Conservation (phyloP, 1,140 invertebrate species). For the Venustaconcha ellipsiformis region DNA sequence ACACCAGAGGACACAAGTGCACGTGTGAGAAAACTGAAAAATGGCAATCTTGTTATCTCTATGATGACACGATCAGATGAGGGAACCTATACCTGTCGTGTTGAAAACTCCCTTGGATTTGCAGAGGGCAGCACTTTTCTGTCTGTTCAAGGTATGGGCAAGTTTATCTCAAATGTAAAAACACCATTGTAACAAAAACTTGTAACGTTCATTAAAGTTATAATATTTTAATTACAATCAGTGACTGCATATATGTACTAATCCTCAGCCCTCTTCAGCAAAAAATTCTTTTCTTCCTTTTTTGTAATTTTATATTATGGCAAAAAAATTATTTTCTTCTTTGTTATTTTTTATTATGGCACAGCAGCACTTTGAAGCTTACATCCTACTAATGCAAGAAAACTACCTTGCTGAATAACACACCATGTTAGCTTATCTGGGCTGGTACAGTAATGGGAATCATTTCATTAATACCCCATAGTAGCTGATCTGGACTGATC, state of each 20-base stretch:
- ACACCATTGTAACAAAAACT: slow-evolving; percentile 32
- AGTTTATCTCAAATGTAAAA: slow-evolving; percentile 5
- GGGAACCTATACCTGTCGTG: slow-evolving; percentile 66
- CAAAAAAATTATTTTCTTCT: not conserved
- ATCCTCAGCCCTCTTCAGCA: not conserved
- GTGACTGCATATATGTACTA: too few relatives aligned
- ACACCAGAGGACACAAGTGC: slow-evolving; percentile 33
- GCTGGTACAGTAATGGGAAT: too few relatives aligned
- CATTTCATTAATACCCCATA: too few relatives aligned
- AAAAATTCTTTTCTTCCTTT: not conserved
- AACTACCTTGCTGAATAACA: too few relatives aligned
- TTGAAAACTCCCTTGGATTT: slow-evolving; percentile 51
- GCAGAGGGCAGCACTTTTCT: slow-evolving; percentile 36
- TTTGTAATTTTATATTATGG: not conserved
- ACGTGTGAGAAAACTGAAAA: slow-evolving; percentile 43
- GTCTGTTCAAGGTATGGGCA: slow-evolving; percentile 44
- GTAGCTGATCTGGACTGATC: too few relatives aligned
- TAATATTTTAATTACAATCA: too few relatives aligned
- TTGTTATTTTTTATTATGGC: not conserved
- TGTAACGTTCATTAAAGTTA: not conserved
- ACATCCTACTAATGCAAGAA: too few relatives aligned
- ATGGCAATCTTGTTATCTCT: slow-evolving; percentile 59
- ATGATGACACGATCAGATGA: slow-evolving; percentile 53
- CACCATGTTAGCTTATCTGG: too few relatives aligned
- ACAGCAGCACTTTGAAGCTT: too few relatives aligned